phyloP scores from a whole-genome alignment of 92 coral and sea anemone species.

The Bergia puertoricense region DNA sequence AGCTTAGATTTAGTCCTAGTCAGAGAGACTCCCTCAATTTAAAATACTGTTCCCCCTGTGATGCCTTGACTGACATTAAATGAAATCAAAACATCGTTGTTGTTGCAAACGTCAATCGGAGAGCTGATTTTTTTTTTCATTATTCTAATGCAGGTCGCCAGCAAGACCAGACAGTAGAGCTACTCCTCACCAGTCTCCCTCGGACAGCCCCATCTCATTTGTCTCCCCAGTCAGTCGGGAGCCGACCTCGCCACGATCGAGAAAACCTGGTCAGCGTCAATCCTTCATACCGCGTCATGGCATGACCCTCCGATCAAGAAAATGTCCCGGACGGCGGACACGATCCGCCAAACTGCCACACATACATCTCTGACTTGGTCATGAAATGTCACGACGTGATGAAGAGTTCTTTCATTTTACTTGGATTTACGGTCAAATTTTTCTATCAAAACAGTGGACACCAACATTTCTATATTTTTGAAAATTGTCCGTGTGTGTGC shows the following conservation, averaged over 20 bases:
- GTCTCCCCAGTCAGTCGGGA: slow-evolving; percentile 74
- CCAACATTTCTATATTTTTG: too few species aligned
- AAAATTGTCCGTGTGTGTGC: too few species aligned
- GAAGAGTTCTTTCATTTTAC: background rate
- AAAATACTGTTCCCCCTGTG: background rate
- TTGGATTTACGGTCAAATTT: background rate
- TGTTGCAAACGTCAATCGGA: background rate
- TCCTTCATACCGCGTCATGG: slow-evolving; percentile 60
- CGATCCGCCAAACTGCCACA: slow-evolving; percentile 90
- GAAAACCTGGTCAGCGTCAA: slow-evolving; percentile 45
- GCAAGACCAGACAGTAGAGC: slow-evolving; percentile 43
- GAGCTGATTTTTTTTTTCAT: background rate
- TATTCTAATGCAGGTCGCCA: slow-evolving; percentile 42
- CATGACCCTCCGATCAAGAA: slow-evolving; percentile 89
- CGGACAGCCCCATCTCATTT: slow-evolving; percentile 97
- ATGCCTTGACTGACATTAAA: background rate
- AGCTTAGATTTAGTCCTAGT: too few species aligned
- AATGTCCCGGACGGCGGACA: slow-evolving; percentile 64
- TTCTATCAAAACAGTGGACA: background rate
- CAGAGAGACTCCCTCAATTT: too few species aligned
- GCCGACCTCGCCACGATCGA: slow-evolving; percentile 61
- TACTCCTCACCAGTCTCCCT: slow-evolving; percentile 97
- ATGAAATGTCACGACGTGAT: background rate
- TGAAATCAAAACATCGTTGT: background rate
- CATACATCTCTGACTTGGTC: slow-evolving; percentile 39